Evolutionary conservation across 2,113 vertebrate species (phyloP).

Genomic region (Pyxicephalus adspersus): DNA sequence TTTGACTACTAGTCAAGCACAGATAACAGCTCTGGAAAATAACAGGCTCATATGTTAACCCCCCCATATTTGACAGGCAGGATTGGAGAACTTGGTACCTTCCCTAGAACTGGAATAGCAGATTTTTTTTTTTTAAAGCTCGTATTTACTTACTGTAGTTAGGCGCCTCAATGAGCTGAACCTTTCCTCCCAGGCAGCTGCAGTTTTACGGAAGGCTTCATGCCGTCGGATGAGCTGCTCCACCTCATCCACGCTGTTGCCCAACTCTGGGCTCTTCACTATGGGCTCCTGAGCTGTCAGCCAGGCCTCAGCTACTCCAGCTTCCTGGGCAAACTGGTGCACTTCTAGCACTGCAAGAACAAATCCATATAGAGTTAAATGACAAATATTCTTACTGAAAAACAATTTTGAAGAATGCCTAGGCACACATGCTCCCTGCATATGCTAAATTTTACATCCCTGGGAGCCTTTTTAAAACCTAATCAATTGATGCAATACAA

Average conservation of each 20-base stretch:
- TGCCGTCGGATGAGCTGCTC: constrained; percentile 94
- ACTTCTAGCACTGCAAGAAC: constrained; percentile 84
- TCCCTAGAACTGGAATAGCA: no score
- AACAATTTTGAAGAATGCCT: no score
- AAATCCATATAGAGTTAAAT: no score
- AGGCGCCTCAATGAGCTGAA: constrained; percentile 91
- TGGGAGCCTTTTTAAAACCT: no score
- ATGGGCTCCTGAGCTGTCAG: constrained; percentile 89
- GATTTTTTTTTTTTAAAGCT: neutral
- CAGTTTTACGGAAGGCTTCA: constrained; percentile 91
- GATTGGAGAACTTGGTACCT: no score
- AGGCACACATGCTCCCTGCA: no score
- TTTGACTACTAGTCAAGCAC: no score
- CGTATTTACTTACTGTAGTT: constrained; percentile 77
- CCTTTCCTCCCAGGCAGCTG: constrained; percentile 89
- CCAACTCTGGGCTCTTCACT: constrained; percentile 87
- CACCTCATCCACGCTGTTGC: constrained; percentile 91
- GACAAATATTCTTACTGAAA: no score
- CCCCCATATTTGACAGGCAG: no score
- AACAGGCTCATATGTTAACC: neutral
- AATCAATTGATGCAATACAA: no score
- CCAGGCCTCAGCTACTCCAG: constrained; percentile 92
- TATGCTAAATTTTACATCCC: no score
- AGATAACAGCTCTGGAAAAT: no score
- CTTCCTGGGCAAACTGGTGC: constrained; percentile 95